Evolutionary conservation across 2,797 vertebrate species (phyloP).

Genomic region (Protonibea diacanthus): DNA sequence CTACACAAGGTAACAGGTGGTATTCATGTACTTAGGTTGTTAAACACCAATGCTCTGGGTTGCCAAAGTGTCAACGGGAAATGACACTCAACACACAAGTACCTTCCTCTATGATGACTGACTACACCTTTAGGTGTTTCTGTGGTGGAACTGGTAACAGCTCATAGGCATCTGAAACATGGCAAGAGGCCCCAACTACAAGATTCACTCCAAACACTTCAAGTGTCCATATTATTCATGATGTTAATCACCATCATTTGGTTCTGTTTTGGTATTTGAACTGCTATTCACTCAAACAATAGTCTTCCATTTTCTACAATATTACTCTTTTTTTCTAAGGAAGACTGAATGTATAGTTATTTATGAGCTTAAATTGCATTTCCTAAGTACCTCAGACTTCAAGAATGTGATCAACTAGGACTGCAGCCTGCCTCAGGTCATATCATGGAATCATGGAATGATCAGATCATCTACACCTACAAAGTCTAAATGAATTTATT

Average conservation of each 20-base stretch:
- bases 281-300: not conserved
- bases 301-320: not conserved
- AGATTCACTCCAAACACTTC: no score
- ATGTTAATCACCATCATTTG: not conserved
- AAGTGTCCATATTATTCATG: not conserved
- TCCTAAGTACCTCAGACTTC: not conserved
- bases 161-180: not conserved
- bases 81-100: no score
- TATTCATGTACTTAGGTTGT: no score
- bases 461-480: not conserved
- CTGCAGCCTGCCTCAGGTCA: not conserved
- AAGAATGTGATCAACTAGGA: not conserved
- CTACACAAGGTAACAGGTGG: no score
- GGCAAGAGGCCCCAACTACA: no score
- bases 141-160: not conserved
- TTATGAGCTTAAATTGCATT: not conserved
- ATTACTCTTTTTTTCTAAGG: no score
- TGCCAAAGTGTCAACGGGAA: no score
- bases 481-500: not conserved
- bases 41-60: no score
- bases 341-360: not conserved
- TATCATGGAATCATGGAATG: not conserved
- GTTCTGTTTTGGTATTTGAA: not conserved
- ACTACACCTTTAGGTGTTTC: no score
- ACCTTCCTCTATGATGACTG: no score